Base-by-base conservation (phyloP, 2,797 vertebrate genomes). In the Ptychobarbus kaznakovi region DNA sequence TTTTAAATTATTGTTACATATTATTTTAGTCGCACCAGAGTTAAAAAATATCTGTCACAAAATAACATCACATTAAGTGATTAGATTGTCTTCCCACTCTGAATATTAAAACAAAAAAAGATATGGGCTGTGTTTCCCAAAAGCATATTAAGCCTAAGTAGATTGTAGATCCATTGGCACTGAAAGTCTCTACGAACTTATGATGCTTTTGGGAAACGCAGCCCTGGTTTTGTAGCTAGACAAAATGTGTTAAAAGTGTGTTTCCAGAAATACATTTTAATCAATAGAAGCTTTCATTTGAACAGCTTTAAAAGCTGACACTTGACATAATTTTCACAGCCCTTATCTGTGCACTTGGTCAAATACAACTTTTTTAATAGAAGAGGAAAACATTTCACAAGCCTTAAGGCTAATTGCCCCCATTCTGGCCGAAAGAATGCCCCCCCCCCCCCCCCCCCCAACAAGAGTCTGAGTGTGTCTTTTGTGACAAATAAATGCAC, bases 401-500 rank as follows among this genome's bases (percentile, higher is more conserved):
- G 84, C 83, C 84, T 88, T 66, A 78, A 85, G 86, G 87, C 88
- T 91, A 92, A 91, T 90, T 90, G 86, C 88, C 82, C 87, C 88
- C 86, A 87, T 89, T 88, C 83, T 86, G 80, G 83, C 65, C 68
- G 5, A 79, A 87, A 91, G 80, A 91, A 91, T 81, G 72, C 85
- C 58, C 83, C 72, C 85, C 82, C 32, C 32, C 32, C 32, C 32
- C 32, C 32, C 32, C 32, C 32, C 32, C 2, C 28, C 32, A 2
- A 2, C 32, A 82, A 86, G 81, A 86, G 88, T 81, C 83, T 66
- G 81, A 32, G 74, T 51, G 40, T 75, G 58, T 87, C 86, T 88
- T 93, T 91, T 90, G 89, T 90, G 87, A 90, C 91, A 90, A 90
- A 91, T 90, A 89, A 91, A 90, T 81, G 81, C 81, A 78, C 87